Conservation (phyloP, 2,888 invertebrate genomes). For the Argyra leucocephala region DNA sequence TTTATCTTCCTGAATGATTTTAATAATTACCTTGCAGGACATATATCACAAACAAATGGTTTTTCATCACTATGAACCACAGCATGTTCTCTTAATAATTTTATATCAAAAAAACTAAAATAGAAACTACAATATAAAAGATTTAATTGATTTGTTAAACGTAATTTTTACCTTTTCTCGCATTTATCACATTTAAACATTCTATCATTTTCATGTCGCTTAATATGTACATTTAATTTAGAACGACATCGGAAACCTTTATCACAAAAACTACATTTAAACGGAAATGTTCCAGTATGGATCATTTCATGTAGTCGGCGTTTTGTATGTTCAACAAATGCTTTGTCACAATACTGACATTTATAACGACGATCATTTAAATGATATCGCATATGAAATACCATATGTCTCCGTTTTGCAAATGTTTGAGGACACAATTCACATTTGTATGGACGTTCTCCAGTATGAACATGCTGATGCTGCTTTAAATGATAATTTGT, state of each 20-base stretch:
- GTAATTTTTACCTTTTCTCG: background rate
- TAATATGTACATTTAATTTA: background rate
- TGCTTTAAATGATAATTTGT: background rate
- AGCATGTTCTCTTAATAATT: background rate
- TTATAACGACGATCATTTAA: background rate
- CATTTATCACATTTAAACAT: slow-evolving; percentile 7
- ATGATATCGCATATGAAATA: background rate
- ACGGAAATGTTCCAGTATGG: background rate
- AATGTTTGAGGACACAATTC: background rate
- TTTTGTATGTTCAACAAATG: background rate
- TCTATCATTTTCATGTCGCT: background rate
- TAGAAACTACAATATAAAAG: no score
- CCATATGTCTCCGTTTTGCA: background rate
- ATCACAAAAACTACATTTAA: slow-evolving; percentile 8
- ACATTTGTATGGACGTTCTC: background rate
- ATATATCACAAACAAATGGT: slow-evolving; percentile 3
- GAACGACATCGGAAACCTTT: background rate
- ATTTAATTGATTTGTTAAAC: no score
- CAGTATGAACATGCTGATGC: background rate
- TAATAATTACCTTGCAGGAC: background rate
- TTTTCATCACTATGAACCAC: background rate
- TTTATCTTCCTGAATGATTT: no score
- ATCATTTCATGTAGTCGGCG: slow-evolving; percentile 8
- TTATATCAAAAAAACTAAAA: background rate
- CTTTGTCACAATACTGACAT: slow-evolving; percentile 8